Conservation (phyloP, 2,113 vertebrate genomes). For the Hydrochoerus hydrochaeris region DNA sequence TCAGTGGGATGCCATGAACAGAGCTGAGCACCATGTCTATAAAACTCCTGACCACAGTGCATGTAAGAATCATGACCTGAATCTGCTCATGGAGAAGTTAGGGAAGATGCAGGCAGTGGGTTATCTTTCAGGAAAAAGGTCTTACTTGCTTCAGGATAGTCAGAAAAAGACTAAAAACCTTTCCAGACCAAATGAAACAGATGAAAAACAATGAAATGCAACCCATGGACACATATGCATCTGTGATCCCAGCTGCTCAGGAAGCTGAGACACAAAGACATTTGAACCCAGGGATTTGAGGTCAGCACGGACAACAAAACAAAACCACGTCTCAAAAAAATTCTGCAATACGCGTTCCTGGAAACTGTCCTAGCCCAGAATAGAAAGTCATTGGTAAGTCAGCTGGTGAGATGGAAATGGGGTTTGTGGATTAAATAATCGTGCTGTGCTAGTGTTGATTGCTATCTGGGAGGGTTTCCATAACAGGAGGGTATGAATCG, state of each 20-base stretch:
- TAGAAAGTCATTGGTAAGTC: neutral
- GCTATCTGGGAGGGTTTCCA: neutral
- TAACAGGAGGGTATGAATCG: neutral
- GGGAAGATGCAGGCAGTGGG: neutral
- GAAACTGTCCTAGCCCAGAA: neutral
- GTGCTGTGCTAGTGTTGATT: neutral
- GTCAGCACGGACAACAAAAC: neutral
- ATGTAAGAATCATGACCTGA: neutral
- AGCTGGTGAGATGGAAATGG: neutral
- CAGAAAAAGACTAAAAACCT: neutral
- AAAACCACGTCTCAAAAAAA: neutral
- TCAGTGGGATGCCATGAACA: fast-evolving
- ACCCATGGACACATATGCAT: too few species aligned
- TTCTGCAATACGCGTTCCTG: neutral
- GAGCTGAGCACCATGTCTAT: neutral
- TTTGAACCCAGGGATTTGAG: neutral
- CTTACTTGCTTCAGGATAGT: neutral
- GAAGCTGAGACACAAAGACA: neutral
- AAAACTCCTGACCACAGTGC: neutral
- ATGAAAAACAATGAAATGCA: neutral
- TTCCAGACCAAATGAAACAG: neutral
- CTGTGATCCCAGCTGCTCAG: neutral
- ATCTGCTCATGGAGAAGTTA: neutral
- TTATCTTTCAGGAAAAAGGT: neutral
- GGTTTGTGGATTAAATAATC: too few species aligned